Evolutionary conservation across 2,113 vertebrate species (phyloP).

Genomic region (Corapipo altera): DNA sequence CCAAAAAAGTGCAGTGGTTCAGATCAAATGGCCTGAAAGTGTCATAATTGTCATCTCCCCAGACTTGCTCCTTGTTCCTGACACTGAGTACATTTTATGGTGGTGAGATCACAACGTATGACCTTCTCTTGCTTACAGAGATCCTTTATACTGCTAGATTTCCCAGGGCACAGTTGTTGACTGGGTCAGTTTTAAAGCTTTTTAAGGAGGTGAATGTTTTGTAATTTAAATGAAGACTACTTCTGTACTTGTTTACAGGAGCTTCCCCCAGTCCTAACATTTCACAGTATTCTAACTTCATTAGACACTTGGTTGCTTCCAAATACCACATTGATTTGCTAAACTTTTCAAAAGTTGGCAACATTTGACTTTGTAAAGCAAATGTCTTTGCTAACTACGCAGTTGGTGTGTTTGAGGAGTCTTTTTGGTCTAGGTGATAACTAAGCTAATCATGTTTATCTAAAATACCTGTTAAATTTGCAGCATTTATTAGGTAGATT

Average conservation of each 20-base stretch:
- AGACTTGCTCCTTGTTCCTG: slow-evolving; percentile 17
- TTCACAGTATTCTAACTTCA: slow-evolving; percentile 65
- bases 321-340: slow-evolving; percentile 53
- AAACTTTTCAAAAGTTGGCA: slow-evolving; percentile 51
- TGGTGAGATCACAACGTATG: slow-evolving; percentile 26
- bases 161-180: slow-evolving; percentile 28
- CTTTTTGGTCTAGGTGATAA: slow-evolving; percentile 60
- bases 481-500: slow-evolving; percentile 59
- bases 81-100: not conserved
- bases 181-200: slow-evolving; percentile 68
- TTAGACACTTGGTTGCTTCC: slow-evolving; percentile 63
- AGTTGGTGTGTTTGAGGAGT: slow-evolving; percentile 53
- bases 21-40: slow-evolving; percentile 30
- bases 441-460: slow-evolving; percentile 56
- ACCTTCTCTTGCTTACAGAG: slow-evolving; percentile 18
- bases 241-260: slow-evolving; percentile 68
- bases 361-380: slow-evolving; percentile 48
- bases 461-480: slow-evolving; percentile 58
- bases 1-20: slow-evolving; percentile 55
- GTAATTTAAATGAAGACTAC: slow-evolving; percentile 58
- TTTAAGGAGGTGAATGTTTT: slow-evolving; percentile 65
- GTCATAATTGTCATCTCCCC: slow-evolving; percentile 27
- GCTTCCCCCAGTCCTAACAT: slow-evolving; percentile 41
- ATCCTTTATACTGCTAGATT: slow-evolving; percentile 46
- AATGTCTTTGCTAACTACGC: slow-evolving; percentile 51